A percentile compares a stretch with the other conserved stretches of the same genome.
These are phyloP conservation scores for Pelodiscus sinensis DNA, from an alignment of 2,113 vertebrate genomes.

Conservation along the genomic window DNA sequence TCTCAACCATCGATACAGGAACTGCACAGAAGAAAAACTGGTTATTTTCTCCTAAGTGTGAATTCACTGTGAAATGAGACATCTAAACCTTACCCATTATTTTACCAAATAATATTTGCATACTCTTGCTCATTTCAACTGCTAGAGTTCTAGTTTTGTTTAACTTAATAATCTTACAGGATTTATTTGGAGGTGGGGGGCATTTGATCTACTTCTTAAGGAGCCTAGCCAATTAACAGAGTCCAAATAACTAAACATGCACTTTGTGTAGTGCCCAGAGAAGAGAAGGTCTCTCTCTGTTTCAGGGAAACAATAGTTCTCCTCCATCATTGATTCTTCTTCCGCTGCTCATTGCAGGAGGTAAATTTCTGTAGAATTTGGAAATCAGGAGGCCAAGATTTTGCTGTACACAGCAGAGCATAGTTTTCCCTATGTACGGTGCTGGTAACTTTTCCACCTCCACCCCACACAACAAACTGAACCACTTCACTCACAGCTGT, in stretches of 20 bases:
- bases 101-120: neutral
- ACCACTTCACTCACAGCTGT: accelerated
- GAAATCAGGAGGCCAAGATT: neutral
- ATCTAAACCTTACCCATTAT: neutral
- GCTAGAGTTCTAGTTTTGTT: neutral
- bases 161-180: neutral
- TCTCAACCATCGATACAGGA: neutral
- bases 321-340: neutral
- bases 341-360: neutral
- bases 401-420: accelerated
- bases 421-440: neutral
- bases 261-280: neutral
- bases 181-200: neutral
- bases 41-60: neutral
- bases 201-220: accelerated
- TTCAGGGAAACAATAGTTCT: neutral
- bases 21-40: neutral
- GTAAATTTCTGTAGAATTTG: neutral
- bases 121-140: neutral
- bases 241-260: accelerated
- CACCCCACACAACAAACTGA: neutral
- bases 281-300: neutral
- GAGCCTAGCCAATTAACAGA: neutral
- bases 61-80: accelerated
- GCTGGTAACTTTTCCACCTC: neutral